A percentile compares a stretch with the other conserved stretches of the same genome.
Conservation (phyloP, 2,113 vertebrate genomes). For the Atlantisia rogersi region DNA sequence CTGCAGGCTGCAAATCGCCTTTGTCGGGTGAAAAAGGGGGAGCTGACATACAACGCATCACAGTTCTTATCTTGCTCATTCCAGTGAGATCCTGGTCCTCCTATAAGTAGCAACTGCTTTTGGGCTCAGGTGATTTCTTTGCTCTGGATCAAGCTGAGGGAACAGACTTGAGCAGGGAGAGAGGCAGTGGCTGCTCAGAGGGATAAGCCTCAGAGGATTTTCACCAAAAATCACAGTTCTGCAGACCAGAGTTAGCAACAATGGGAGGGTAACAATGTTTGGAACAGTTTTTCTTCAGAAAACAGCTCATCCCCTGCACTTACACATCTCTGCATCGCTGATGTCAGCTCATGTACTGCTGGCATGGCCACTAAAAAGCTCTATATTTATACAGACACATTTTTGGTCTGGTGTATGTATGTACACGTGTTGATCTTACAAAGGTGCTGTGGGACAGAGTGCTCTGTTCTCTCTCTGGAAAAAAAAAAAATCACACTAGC, state of each 20-base stretch:
- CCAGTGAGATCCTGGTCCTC: background rate
- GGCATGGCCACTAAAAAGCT: background rate
- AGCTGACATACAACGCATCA: accelerated
- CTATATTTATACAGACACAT: background rate
- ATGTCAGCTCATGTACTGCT: background rate
- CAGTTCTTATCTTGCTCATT: background rate
- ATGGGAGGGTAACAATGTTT: background rate
- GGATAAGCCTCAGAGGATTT: background rate
- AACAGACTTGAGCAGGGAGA: background rate
- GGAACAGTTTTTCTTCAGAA: background rate
- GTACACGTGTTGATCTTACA: background rate
- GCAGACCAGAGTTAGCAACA: background rate
- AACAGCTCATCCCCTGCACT: background rate
- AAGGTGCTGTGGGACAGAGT: background rate
- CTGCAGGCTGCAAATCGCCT: background rate
- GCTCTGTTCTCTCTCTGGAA: background rate
- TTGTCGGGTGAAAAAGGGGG: background rate
- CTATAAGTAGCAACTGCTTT: background rate
- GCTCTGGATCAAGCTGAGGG: background rate
- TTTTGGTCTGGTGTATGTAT: accelerated
- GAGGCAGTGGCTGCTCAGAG: background rate
- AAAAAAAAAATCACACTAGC: background rate
- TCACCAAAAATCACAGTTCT: background rate
- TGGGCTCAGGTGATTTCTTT: background rate
- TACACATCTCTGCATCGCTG: background rate